Evolutionary conservation across 2,888 invertebrate species (phyloP).

Genomic region (Apamea sordens): DNA sequence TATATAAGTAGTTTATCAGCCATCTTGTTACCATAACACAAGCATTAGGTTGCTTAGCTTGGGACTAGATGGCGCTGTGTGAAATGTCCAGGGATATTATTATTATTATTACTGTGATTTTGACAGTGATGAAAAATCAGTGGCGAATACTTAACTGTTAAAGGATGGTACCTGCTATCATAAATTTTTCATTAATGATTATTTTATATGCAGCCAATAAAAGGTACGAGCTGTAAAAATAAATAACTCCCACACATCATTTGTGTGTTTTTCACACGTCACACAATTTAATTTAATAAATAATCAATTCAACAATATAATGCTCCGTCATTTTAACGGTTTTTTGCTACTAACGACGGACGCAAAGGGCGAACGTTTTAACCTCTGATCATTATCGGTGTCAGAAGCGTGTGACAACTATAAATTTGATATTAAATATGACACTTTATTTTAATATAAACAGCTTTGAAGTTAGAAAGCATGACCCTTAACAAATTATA

Average conservation of each 20-base stretch:
- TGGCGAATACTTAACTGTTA: not conserved
- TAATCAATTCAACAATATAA: slow-evolving; percentile 13
- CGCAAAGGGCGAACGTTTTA: slow-evolving; percentile 42
- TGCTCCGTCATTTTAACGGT: slow-evolving; percentile 26
- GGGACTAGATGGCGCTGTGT: too few relatives aligned
- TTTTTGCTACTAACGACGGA: slow-evolving; percentile 33
- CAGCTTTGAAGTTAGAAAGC: slow-evolving; percentile 30
- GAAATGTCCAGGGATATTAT: too few relatives aligned
- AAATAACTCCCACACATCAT: slow-evolving; percentile 3
- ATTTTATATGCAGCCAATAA: not conserved
- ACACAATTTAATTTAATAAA: slow-evolving; percentile 43
- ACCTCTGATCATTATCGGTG: slow-evolving; percentile 45
- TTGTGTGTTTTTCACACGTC: not conserved
- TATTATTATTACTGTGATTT: too few relatives aligned
- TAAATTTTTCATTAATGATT: not conserved
- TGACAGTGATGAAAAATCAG: not conserved
- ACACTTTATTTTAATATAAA: slow-evolving; percentile 34
- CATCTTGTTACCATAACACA: too few relatives aligned
- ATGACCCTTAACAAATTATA: slow-evolving; percentile 37
- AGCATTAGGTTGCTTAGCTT: too few relatives aligned
- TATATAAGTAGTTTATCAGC: too few relatives aligned
- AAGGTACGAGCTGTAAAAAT: not conserved
- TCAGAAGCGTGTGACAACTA: slow-evolving; percentile 31
- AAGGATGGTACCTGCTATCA: not conserved
- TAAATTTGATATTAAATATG: slow-evolving; percentile 55